phyloP scores from a whole-genome alignment of 2,888 invertebrate genomes.

The Melinaea menophilus region DNA sequence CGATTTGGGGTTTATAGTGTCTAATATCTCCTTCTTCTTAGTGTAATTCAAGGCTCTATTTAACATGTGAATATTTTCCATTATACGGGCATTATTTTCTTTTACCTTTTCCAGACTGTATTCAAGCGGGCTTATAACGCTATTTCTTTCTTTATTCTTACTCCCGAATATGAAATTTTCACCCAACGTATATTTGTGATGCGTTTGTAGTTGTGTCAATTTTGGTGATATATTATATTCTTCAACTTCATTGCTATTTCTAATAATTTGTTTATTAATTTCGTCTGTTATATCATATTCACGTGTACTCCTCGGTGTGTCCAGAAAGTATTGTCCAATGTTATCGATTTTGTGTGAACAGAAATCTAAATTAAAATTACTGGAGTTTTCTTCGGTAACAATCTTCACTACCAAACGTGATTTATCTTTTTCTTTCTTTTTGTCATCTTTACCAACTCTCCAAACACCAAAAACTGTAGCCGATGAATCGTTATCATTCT shows the following conservation, averaged over 20 bases:
- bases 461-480: conserved; percentile 56
- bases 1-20: conserved; percentile 54
- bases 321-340: conserved; percentile 28
- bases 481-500: conserved; percentile 43
- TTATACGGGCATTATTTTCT: conserved; percentile 69
- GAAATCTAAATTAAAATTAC: conserved; percentile 55
- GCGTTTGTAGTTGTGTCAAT: background rate
- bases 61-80: conserved; percentile 70
- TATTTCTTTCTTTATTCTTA: conserved; percentile 6
- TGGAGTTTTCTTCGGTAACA: conserved; percentile 50
- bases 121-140: conserved; percentile 52
- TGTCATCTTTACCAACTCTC: conserved; percentile 51
- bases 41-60: conserved; percentile 68
- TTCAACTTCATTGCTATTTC: conserved; percentile 3
- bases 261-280: background rate
- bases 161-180: background rate
- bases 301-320: conserved; percentile 11
- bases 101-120: conserved; percentile 68
- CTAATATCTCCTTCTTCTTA: conserved; percentile 65
- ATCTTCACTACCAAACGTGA: conserved; percentile 66
- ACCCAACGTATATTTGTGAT: background rate
- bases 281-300: conserved; percentile 4
- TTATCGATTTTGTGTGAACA: conserved; percentile 52
- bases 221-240: background rate
- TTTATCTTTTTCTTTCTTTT: conserved; percentile 49